A percentile compares a stretch with the other conserved stretches of the same genome.
phyloP scores from a whole-genome alignment of 2,113 vertebrate species.

The Hippocampus guttulatus region DNA sequence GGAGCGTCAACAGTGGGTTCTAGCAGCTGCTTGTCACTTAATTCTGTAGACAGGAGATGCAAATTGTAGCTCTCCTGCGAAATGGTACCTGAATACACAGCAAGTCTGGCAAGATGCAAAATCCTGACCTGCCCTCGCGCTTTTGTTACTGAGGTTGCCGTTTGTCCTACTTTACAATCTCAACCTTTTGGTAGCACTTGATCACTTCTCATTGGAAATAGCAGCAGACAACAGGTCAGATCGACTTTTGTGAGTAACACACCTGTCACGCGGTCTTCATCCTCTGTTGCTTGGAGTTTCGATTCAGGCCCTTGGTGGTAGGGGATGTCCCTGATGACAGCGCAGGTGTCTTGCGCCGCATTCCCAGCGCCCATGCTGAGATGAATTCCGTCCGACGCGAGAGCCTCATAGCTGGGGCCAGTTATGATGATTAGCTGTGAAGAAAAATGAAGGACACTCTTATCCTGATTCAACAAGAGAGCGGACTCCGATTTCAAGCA shows the following conservation, averaged over 20 bases:
- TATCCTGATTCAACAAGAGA: neutral
- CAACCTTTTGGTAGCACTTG: too few relatives aligned
- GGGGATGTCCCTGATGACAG: constrained; percentile 75
- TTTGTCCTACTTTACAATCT: too few relatives aligned
- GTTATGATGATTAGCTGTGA: constrained; percentile 84
- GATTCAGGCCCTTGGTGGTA: constrained; percentile 68
- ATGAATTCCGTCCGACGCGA: constrained; percentile 82
- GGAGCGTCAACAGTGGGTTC: constrained; percentile 44
- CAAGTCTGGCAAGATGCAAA: too few relatives aligned
- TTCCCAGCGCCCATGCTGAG: constrained; percentile 71
- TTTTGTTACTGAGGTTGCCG: too few relatives aligned
- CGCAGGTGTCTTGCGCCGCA: constrained; percentile 77
- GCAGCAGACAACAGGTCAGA: too few relatives aligned
- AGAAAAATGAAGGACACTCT: neutral
- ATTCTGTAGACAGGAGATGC: constrained; percentile 39
- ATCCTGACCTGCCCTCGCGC: too few relatives aligned
- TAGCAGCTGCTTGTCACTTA: constrained; percentile 63
- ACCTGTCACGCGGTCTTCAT: constrained; percentile 63
- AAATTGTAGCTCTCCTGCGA: too few relatives aligned
- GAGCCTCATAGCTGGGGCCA: constrained; percentile 78
- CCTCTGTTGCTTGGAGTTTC: constrained; percentile 42
- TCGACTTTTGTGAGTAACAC: neutral
- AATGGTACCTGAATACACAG: too few relatives aligned
- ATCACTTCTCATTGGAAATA: too few relatives aligned
- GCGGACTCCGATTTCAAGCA: too few relatives aligned